Conservation (phyloP, 2,888 invertebrate species). For the Panzeria rudis region DNA sequence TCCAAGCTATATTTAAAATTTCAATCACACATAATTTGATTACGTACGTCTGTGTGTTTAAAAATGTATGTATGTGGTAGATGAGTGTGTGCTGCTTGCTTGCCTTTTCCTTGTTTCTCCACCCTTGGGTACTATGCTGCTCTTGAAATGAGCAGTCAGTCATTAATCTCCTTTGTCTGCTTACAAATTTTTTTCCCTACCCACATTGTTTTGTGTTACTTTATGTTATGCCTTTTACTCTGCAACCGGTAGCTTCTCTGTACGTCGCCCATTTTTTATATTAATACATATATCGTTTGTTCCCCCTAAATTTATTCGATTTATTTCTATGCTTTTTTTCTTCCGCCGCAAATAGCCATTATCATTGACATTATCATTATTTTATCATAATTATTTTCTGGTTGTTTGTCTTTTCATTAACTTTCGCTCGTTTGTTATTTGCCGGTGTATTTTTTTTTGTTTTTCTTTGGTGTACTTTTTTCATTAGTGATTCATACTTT, state of each 20-base stretch:
- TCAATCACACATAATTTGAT: conserved; percentile 64
- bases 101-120: conserved; percentile 39
- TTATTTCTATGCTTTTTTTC: conserved; percentile 12
- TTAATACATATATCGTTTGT: background rate
- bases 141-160: conserved; percentile 45
- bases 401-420: background rate
- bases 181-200: conserved; percentile 25
- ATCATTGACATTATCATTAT: conserved; percentile 40
- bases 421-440: conserved; percentile 36
- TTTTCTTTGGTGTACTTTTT: conserved; percentile 24
- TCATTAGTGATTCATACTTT: conserved; percentile 55
- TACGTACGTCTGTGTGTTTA: conserved; percentile 39
- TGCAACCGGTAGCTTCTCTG: conserved; percentile 20
- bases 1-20: conserved; percentile 68
- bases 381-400: conserved; percentile 35
- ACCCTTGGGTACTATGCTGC: conserved; percentile 38
- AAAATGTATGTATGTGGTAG: background rate
- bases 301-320: conserved; percentile 30
- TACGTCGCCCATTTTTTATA: background rate
- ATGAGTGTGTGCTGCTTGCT: background rate
- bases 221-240: conserved; percentile 11
- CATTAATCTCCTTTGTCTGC: conserved; percentile 53
- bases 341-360: conserved; percentile 12
- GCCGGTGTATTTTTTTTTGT: conserved; percentile 59
- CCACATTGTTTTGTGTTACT: conserved; percentile 23